phyloP scores from a whole-genome alignment of 2,888 invertebrate species.

The Ichneumoninae sp. region DNA sequence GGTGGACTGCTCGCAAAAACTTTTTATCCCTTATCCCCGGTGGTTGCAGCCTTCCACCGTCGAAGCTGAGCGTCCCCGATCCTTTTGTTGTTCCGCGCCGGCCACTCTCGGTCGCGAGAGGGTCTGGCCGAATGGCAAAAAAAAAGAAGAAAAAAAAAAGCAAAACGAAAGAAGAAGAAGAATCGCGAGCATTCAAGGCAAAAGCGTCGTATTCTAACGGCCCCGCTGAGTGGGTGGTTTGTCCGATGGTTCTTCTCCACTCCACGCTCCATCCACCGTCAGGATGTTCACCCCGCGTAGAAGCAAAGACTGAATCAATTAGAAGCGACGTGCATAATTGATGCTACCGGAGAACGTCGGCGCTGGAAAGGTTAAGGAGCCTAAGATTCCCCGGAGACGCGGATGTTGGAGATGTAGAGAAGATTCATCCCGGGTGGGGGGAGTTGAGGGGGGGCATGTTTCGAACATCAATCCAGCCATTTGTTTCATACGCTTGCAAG shows the following conservation, averaged over 20 bases:
- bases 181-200: constrained; percentile 43
- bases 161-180: constrained; percentile 37
- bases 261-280: neutral
- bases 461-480: constrained; percentile 75
- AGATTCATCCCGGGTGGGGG: constrained; percentile 11
- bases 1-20: constrained; percentile 61
- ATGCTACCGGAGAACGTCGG: constrained; percentile 75
- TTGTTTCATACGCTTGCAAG: constrained; percentile 63
- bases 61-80: constrained; percentile 46
- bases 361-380: constrained; percentile 78
- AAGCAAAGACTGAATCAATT: constrained; percentile 78
- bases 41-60: constrained; percentile 40
- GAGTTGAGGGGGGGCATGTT: constrained; percentile 49
- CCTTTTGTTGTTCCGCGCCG: constrained; percentile 62
- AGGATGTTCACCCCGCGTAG: neutral
- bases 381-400: constrained; percentile 79
- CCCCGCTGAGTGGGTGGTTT: constrained; percentile 22
- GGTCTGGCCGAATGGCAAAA: constrained; percentile 44
- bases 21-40: constrained; percentile 56
- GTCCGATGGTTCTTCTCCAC: constrained; percentile 9
- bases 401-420: constrained; percentile 28
- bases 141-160: constrained; percentile 15
- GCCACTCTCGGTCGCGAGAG: constrained; percentile 64
- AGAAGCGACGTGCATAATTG: constrained; percentile 80
- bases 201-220: constrained; percentile 52